Evolutionary conservation across 2,113 vertebrate species (phyloP), one percentile per base, ranked within the genome.

Genomic region (Salvelinus fontinalis): DNA sequence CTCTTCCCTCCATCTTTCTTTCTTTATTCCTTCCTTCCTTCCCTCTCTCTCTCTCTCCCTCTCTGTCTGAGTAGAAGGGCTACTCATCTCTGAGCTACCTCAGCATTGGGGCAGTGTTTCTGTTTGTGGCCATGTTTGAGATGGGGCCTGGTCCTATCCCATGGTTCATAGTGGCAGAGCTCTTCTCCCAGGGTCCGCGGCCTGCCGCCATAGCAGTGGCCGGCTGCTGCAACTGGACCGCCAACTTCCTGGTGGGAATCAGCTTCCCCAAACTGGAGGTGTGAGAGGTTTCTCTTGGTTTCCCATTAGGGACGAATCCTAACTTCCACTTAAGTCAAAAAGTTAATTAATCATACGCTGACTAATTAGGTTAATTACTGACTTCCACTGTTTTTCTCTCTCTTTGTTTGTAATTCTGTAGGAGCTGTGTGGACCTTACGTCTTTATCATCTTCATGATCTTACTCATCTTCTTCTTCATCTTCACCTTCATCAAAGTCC

Each of bases 141-240:
- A 81, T 99, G 84, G 97, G 97, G 0, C 97, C 97, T 0, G 97
- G 97, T 4, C 97, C 97, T 14, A 99, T 99, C 75, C 97, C 97
- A 0, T 99, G 97, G 97, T 99, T 99, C 89, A 99, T 99, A 0
- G 97, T 99, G 88, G 96, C 97, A 0, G 97, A 99, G 75, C 95
- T 99, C 16, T 99, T 99, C 87, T 97, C 96, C 73, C 98, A 99
- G 88, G 98, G 98, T 8, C 97, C 97, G 1, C 94, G 98, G 1
- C 97, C 97, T 1, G 94, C 96, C 1, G 98, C 98, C 16, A 93
- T 99, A 95, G 98, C 97, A 0, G 94, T 99, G 49, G 96, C 98
- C 8, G 96, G 97, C 27, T 98, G 95, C 86, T 97, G 93, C 75
- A 99, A 99, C 76, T 99, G 97, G 98, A 97, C 97, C 0, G 95